phyloP scores from a whole-genome alignment of 2,888 invertebrate species.

The Dryadula phaetusa region DNA sequence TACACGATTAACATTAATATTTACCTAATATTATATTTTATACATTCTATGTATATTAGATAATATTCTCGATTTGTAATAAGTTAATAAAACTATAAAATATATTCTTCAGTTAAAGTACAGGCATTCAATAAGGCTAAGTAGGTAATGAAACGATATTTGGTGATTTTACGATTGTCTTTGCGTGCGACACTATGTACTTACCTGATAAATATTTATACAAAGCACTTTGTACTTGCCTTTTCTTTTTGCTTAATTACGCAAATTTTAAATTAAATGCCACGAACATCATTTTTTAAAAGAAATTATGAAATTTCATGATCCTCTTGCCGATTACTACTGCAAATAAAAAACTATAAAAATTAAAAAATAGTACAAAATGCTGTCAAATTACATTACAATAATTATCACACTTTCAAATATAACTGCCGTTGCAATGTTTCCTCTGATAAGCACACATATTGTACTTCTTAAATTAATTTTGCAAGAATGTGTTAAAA shows the following conservation, averaged over 20 bases:
- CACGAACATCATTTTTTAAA: constrained; percentile 37
- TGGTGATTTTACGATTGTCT: constrained; percentile 74
- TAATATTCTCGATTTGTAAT: constrained; percentile 82
- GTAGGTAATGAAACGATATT: constrained; percentile 81
- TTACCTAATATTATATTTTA: constrained; percentile 76
- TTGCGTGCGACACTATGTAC: constrained; percentile 69
- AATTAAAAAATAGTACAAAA: constrained; percentile 50
- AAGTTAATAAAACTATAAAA: constrained; percentile 85
- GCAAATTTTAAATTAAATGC: constrained; percentile 40
- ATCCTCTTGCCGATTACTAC: constrained; percentile 47
- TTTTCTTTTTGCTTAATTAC: constrained; percentile 55
- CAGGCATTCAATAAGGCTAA: constrained; percentile 83
- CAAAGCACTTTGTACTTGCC: constrained; percentile 83
- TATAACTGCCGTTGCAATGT: constrained; percentile 22
- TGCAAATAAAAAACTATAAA: constrained; percentile 44
- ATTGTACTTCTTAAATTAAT: constrained; percentile 45
- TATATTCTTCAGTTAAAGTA: constrained; percentile 81
- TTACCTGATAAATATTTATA: constrained; percentile 64
- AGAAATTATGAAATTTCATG: constrained; percentile 39
- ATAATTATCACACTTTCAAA: constrained; percentile 39
- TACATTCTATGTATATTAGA: constrained; percentile 83
- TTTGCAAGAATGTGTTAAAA: constrained; percentile 16
- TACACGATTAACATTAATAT: constrained; percentile 82
- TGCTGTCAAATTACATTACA: constrained; percentile 47
- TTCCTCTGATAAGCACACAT: constrained; percentile 32